Conservation (phyloP, 2,888 invertebrate genomes). For the Schrankia costaestrigalis region DNA sequence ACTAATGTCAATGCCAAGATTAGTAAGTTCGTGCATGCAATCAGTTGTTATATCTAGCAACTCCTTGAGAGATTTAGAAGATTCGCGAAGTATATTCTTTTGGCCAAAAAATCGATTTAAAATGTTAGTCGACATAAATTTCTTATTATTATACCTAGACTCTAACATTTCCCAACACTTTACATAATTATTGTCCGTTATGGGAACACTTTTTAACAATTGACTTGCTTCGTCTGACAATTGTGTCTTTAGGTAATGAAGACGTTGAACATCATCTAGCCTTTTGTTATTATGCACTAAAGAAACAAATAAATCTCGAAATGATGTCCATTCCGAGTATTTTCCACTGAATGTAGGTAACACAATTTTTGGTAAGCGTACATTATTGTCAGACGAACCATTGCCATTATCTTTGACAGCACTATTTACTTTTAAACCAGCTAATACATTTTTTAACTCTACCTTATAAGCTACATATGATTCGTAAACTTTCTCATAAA, state of each 20-base stretch:
- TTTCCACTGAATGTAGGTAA: conserved; percentile 1
- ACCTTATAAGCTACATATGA: too few relatives aligned
- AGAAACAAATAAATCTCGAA: background rate
- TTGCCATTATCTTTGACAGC: too few relatives aligned
- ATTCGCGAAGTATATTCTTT: background rate
- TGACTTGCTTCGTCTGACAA: conserved; percentile 4
- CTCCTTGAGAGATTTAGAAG: background rate
- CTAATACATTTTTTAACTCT: too few relatives aligned
- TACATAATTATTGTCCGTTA: conserved; percentile 1
- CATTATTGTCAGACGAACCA: too few relatives aligned
- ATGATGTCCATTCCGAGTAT: background rate
- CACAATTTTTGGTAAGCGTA: conserved; percentile 2
- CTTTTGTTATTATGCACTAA: background rate
- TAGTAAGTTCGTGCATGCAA: background rate
- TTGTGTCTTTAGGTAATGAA: conserved; percentile 1
- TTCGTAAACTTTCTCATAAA: too few relatives aligned
- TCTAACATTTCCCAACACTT: background rate
- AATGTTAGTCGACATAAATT: background rate
- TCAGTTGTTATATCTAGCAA: background rate
- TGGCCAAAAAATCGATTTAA: conserved; percentile 1
- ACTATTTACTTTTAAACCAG: too few relatives aligned
- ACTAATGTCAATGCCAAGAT: background rate
- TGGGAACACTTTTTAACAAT: background rate
- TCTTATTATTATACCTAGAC: conserved; percentile 1
- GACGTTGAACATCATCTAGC: conserved; percentile 1